These are phyloP conservation scores for Oreochromis mossambicus DNA, from an alignment of 2,797 vertebrate species.

Conservation along the genomic window DNA sequence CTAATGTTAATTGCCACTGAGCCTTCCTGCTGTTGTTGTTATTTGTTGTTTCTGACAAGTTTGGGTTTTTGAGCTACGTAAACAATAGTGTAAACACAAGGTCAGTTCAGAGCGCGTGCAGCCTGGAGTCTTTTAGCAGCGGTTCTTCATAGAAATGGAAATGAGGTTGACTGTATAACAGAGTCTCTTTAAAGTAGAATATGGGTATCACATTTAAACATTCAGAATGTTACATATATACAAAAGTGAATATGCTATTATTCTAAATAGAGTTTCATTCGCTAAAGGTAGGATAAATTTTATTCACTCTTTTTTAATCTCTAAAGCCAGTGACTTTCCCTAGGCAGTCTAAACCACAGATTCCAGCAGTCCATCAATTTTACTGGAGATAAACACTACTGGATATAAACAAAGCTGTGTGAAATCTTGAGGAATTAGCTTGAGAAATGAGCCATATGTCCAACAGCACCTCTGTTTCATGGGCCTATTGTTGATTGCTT, in stretches of 20 bases:
- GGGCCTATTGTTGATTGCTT: not conserved
- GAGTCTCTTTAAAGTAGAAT: not conserved
- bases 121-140: slow-evolving; percentile 10
- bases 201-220: not conserved
- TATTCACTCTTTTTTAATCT: not conserved
- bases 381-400: not conserved
- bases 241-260: not conserved
- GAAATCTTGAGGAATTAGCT: not conserved
- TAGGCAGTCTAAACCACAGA: not conserved
- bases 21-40: slow-evolving; percentile 12
- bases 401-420: not conserved
- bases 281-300: not conserved
- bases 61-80: slow-evolving; percentile 17
- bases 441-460: not conserved
- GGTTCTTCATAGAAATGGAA: slow-evolving; percentile 22
- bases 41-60: slow-evolving; percentile 46
- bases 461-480: not conserved
- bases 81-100: slow-evolving; percentile 37
- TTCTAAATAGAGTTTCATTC: not conserved
- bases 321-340: not conserved
- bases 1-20: slow-evolving; percentile 47
- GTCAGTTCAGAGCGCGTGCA: slow-evolving; percentile 15
- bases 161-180: not conserved
- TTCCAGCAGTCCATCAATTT: not conserved
- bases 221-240: not conserved